phyloP scores from a whole-genome alignment of 2,888 invertebrate genomes.

The Diplolepis rosae region DNA sequence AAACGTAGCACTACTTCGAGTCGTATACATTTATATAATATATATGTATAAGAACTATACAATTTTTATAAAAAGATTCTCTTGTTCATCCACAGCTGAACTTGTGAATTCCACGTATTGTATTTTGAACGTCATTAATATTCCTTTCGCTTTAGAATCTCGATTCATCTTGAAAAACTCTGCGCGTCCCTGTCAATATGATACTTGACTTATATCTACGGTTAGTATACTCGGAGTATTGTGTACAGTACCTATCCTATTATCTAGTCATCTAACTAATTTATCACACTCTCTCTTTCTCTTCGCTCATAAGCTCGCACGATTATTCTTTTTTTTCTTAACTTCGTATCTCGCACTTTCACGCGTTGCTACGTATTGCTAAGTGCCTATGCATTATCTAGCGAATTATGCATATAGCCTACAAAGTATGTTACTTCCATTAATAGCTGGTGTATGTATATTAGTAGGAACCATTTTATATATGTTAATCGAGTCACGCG shows the following conservation, averaged over 20 bases:
- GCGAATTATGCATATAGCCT: conserved; percentile 46
- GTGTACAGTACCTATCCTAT: conserved; percentile 62
- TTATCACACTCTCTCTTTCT: conserved; percentile 41
- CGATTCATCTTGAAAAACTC: conserved; percentile 24
- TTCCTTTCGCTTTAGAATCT: conserved; percentile 11
- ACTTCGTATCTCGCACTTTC: conserved; percentile 30
- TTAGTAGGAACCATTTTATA: conserved; percentile 70
- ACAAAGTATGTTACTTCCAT: conserved; percentile 56
- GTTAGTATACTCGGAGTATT: conserved; percentile 71
- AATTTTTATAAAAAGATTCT: not conserved
- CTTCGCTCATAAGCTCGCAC: conserved; percentile 14
- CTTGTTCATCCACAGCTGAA: conserved; percentile 24
- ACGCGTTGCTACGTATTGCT: conserved; percentile 54
- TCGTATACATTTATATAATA: conserved; percentile 62
- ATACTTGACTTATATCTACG: conserved; percentile 60
- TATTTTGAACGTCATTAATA: conserved; percentile 17
- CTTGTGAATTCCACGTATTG: not conserved
- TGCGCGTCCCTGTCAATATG: conserved; percentile 35
- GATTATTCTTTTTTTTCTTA: conserved; percentile 5
- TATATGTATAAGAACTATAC: conserved; percentile 16
- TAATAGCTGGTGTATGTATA: conserved; percentile 61
- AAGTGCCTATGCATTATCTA: conserved; percentile 53
- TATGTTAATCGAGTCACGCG: conserved; percentile 50
- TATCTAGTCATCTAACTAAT: conserved; percentile 43
- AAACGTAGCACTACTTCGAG: conserved; percentile 47